Base-by-base conservation (phyloP, 2,113 vertebrate genomes). In the Herpailurus yagouaroundi region DNA sequence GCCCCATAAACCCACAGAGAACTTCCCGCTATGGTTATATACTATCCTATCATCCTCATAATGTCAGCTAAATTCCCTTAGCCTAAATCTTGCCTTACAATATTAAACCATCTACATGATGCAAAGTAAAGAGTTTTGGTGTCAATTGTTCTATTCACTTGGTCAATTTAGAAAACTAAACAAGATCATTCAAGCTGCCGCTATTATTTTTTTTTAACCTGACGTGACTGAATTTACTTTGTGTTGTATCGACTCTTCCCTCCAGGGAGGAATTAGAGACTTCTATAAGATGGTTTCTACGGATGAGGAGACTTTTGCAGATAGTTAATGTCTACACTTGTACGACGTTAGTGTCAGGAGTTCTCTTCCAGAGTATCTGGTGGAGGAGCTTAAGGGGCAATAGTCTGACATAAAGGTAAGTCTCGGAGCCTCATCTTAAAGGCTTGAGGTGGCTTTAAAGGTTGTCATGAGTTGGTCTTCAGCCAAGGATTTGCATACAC, bases 1-100 rank as follows among this genome's bases (percentile, higher is more conserved):
- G 90, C 73, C 10, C 52, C 66, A 69, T 36, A 97, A 94, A 89
- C 77, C 50, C 55, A 71, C 23, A 94, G 50, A 96, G 63, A 85
- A 63, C 3, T 25, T 96, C 69, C 55, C 63, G 36, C 48, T 92
- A 85, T 57, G 29, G 36, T 69, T 71, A 80, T 87, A 45, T 12
- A 63, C 63, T 38, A 19, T 64, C 36, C 68, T 80, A 64, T n/a
- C 73, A 55, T 23, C 48, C 11, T 96, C 60, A 55, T 9, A 91
- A 82, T 33, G 1, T 38, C 50, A 93, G 64, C 33, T 81, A 63
- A 79, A 12, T 41, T 69, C 38, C 23, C 19, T 90, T 92, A 38
- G 16, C 38, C 69, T 82, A 85, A 84, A 95, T 77, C 64, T 31
- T 38, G 1, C 12, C 1, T 73, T 96, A 31, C 33, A 96, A 76